A percentile compares a stretch with the other conserved stretches of the same genome.
These are phyloP conservation scores for Chrysocyon brachyurus DNA, from an alignment of 2,797 vertebrate species.

Conservation along the genomic window DNA sequence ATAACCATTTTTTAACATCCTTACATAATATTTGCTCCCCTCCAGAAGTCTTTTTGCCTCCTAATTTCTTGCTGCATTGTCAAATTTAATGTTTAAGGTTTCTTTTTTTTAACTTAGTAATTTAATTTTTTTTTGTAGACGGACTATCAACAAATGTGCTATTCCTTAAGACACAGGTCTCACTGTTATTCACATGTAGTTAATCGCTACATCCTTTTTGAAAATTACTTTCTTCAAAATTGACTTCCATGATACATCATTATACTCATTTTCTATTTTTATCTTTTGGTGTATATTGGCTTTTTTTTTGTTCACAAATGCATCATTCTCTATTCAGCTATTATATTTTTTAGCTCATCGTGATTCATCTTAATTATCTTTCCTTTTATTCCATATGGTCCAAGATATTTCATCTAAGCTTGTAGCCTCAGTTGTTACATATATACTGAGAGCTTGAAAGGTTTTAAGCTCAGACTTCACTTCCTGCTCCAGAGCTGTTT, in stretches of 20 bases:
- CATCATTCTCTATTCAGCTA: background rate
- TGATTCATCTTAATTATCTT: background rate
- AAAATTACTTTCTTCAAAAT: constrained; percentile 8
- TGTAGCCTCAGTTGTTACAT: background rate
- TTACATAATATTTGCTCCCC: background rate
- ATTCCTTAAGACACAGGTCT: background rate
- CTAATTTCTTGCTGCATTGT: background rate
- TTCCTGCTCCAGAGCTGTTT: background rate
- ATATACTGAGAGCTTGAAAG: background rate
- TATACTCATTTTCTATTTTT: background rate
- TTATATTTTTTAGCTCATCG: background rate
- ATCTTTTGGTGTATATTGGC: background rate
- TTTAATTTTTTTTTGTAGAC: background rate
- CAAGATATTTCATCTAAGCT: background rate
- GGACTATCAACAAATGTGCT: background rate
- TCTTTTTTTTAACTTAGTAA: background rate
- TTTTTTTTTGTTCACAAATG: background rate
- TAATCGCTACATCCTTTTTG: background rate
- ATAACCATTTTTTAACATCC: background rate
- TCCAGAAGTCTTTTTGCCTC: background rate
- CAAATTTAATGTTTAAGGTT: background rate
- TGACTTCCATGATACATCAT: background rate
- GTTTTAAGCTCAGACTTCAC: background rate
- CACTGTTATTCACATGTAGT: background rate
- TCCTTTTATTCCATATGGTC: background rate